Conservation (phyloP, 2,888 invertebrate genomes). For the Agapostemon virescens region DNA sequence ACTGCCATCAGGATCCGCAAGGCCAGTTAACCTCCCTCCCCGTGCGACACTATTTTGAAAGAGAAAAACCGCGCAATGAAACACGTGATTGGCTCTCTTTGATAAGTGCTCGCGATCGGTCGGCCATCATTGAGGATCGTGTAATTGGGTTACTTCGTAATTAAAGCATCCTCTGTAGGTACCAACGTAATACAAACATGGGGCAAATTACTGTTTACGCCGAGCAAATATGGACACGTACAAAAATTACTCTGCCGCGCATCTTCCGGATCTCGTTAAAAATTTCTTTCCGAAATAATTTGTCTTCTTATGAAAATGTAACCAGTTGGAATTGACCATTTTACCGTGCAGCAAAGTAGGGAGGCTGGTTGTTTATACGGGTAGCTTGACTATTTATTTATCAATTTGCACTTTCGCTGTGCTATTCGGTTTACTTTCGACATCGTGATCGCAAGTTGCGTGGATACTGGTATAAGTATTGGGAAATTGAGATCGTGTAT, state of each 20-base stretch:
- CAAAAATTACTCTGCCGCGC: background rate
- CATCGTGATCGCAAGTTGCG: too few relatives aligned
- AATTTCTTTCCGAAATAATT: background rate
- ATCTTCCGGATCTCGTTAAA: background rate
- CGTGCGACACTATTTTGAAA: background rate
- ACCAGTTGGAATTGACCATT: background rate
- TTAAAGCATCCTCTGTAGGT: background rate
- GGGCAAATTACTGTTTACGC: background rate
- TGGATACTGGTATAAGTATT: too few relatives aligned
- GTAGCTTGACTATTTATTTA: too few relatives aligned
- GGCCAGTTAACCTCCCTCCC: conserved; percentile 20
- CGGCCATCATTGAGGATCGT: background rate
- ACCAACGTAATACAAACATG: background rate
- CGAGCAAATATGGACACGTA: background rate
- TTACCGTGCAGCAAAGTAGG: too few relatives aligned
- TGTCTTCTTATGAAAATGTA: background rate
- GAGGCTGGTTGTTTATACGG: too few relatives aligned
- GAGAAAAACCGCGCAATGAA: conserved; percentile 31
- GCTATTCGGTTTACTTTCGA: too few relatives aligned
- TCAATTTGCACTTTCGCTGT: too few relatives aligned
- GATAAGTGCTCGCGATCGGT: background rate
- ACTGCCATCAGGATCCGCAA: conserved; percentile 44
- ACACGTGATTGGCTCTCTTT: conserved; percentile 23
- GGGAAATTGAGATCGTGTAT: too few relatives aligned
- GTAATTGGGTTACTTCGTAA: conserved; percentile 12